These are phyloP conservation scores for Phortica okadai DNA, from an alignment of 2,888 invertebrate species.

Conservation along the genomic window DNA sequence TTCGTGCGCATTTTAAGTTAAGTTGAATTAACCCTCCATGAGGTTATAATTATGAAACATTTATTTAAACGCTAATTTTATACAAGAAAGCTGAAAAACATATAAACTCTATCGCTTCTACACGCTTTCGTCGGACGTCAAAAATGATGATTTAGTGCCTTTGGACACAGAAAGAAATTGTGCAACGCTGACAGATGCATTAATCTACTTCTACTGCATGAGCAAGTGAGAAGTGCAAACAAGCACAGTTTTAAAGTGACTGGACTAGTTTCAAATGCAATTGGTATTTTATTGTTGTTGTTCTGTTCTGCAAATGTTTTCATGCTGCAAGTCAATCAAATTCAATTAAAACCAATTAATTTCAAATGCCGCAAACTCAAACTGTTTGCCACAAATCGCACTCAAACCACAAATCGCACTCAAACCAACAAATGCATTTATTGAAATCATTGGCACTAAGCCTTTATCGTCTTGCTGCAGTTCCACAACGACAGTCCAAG, in stretches of 20 bases:
- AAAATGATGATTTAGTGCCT: constrained; percentile 54
- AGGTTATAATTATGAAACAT: constrained; percentile 48
- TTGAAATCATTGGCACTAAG: constrained; percentile 23
- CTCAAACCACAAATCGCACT: not conserved
- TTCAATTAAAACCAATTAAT: constrained; percentile 69
- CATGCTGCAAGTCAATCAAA: constrained; percentile 42
- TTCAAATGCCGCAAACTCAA: constrained; percentile 62
- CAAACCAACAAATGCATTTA: not conserved
- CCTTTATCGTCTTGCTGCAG: constrained; percentile 52
- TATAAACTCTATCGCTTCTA: not conserved
- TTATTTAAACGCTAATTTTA: constrained; percentile 51
- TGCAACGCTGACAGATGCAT: constrained; percentile 62
- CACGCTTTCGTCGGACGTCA: not conserved
- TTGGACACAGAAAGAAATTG: constrained; percentile 49
- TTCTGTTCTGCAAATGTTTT: not conserved
- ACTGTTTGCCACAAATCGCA: constrained; percentile 33
- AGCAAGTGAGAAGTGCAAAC: constrained; percentile 46
- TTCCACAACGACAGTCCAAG: constrained; percentile 27
- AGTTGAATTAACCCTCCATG: not conserved
- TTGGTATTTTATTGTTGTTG: no score
- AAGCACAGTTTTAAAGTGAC: constrained; percentile 41
- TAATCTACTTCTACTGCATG: constrained; percentile 53
- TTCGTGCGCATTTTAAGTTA: not conserved
- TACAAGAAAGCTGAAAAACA: not conserved
- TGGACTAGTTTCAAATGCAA: no score